Evolutionary conservation across 2,797 vertebrate species (phyloP).

Genomic region (Melanotaenia trifasciata): DNA sequence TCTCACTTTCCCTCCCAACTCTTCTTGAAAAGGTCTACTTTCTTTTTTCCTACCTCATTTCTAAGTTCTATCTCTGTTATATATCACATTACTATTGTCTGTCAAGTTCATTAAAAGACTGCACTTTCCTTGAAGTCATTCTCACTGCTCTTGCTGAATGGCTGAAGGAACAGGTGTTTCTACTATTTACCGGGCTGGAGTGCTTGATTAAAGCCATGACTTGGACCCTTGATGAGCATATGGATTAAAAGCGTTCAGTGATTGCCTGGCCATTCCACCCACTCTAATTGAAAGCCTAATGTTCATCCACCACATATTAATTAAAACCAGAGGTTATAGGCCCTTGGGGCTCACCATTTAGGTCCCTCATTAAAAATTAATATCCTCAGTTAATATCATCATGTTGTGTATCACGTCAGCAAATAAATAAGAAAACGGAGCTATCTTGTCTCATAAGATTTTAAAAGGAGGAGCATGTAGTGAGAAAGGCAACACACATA

Average conservation of each 20-base stretch:
- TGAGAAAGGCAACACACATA: constrained; percentile 29
- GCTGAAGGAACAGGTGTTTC: constrained; percentile 76
- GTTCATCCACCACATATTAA: constrained; percentile 84
- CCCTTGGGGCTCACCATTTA: constrained; percentile 82
- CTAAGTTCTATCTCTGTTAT: constrained; percentile 51
- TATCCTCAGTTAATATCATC: constrained; percentile 85
- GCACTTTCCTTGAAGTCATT: constrained; percentile 65
- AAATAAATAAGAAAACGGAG: constrained; percentile 81
- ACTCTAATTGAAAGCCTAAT: constrained; percentile 86
- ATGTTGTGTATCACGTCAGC: constrained; percentile 78
- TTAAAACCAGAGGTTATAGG: constrained; percentile 86
- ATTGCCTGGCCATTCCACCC: constrained; percentile 80
- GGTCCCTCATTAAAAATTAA: constrained; percentile 87
- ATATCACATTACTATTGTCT: constrained; percentile 63
- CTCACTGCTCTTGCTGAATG: constrained; percentile 54
- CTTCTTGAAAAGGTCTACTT: constrained; percentile 60
- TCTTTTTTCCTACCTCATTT: constrained; percentile 26
- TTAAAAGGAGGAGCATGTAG: constrained; percentile 33
- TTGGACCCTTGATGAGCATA: constrained; percentile 82
- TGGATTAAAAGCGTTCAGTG: constrained; percentile 84
- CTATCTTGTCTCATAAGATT: constrained; percentile 28
- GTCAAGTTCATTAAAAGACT: constrained; percentile 75
- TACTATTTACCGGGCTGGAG: constrained; percentile 68
- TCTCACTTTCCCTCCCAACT: constrained; percentile 54
- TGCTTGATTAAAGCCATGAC: constrained; percentile 84